phyloP scores from a whole-genome alignment of 2,888 invertebrate species.

The Pasiphila rectangulata region DNA sequence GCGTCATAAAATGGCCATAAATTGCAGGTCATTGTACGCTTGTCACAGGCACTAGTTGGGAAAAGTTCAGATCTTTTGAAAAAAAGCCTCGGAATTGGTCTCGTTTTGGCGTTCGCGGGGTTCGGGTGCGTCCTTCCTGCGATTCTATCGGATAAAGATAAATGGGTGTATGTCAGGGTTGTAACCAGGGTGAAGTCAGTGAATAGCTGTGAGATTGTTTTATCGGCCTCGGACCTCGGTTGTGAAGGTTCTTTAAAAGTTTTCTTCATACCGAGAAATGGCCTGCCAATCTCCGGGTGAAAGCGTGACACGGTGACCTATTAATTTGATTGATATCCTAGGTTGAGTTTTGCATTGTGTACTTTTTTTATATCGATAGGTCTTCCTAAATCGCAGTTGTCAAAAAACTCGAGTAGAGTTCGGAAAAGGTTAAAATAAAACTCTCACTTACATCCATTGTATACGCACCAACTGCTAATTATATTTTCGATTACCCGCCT shows the following conservation, averaged over 20 bases:
- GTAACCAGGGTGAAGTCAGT: constrained; percentile 16
- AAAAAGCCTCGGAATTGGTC: constrained; percentile 44
- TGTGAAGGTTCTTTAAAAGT: constrained; percentile 6
- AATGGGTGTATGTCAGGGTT: constrained; percentile 55
- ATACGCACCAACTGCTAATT: too few relatives aligned
- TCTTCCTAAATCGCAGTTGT: too few relatives aligned
- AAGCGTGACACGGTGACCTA: not conserved
- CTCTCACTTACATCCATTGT: constrained; percentile 4
- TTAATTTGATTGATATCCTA: not conserved
- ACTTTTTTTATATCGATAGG: not conserved
- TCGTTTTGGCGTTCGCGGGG: constrained; percentile 44
- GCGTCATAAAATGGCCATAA: constrained; percentile 55
- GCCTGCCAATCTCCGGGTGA: not conserved
- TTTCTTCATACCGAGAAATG: constrained; percentile 7
- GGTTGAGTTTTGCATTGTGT: not conserved
- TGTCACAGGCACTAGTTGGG: constrained; percentile 49
- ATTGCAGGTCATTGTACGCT: constrained; percentile 51
- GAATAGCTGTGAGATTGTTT: constrained; percentile 14
- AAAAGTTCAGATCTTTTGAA: constrained; percentile 43
- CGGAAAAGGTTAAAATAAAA: not conserved
- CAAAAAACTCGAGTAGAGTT: too few relatives aligned
- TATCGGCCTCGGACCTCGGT: constrained; percentile 9
- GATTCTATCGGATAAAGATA: constrained; percentile 74
- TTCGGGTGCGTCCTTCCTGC: constrained; percentile 58
- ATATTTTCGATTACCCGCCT: too few relatives aligned